Evolutionary conservation across 64 coral and sea anemone genomes (phyloP).

Genomic region (Trachythela sp.): DNA sequence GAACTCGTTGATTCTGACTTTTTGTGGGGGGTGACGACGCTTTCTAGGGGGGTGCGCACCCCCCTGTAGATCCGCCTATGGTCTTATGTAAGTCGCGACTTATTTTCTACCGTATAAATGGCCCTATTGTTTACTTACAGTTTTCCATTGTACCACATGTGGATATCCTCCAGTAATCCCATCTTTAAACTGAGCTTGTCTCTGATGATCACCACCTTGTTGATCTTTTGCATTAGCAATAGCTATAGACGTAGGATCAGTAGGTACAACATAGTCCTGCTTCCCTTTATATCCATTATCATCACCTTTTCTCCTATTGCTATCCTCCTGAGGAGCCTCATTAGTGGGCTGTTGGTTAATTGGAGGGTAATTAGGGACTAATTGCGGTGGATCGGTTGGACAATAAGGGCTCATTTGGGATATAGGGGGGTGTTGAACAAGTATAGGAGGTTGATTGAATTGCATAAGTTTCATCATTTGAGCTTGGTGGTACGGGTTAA

Average conservation of each 20-base stretch:
- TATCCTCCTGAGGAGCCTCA: neutral
- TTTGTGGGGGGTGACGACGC: no score
- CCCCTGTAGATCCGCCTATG: no score
- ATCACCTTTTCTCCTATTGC: neutral
- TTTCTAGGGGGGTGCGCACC: no score
- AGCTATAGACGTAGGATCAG: neutral
- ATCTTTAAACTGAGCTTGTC: neutral
- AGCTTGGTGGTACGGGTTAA: neutral
- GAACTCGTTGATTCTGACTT: no score
- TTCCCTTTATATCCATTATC: neutral
- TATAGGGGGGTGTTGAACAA: neutral
- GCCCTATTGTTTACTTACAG: no score
- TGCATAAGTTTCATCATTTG: slow-evolving; percentile 2
- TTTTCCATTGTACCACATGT: neutral
- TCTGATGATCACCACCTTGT: neutral
- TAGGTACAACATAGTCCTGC: neutral
- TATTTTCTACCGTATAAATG: no score
- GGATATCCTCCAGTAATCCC: neutral
- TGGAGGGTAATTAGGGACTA: neutral
- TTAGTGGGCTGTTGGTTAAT: neutral
- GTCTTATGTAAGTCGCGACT: no score
- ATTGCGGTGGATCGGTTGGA: neutral
- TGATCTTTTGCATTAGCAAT: neutral
- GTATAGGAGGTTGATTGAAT: neutral
- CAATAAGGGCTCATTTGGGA: neutral